These are phyloP conservation scores for Sylvia atricapilla DNA, from an alignment of 2,113 vertebrate genomes.

Conservation along the genomic window DNA sequence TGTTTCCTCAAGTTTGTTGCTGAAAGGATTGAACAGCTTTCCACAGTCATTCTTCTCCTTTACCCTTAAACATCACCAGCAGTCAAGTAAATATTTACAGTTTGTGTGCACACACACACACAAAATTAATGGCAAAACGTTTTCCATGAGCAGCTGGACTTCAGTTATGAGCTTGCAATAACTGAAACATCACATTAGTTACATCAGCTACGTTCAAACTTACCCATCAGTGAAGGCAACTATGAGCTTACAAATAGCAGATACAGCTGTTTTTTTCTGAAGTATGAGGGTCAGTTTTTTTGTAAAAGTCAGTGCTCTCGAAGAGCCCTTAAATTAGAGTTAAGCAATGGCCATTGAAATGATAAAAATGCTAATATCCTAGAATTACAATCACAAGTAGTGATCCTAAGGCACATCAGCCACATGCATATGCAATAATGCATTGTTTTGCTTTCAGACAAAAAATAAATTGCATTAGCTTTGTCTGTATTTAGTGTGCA, in stretches of 20 bases:
- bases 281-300: not conserved
- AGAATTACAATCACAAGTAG: conserved; percentile 58
- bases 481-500: conserved; percentile 42
- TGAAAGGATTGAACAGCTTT: conserved; percentile 4
- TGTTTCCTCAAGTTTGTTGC: not conserved
- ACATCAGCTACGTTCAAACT: not conserved
- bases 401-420: conserved; percentile 79
- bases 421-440: conserved; percentile 34
- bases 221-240: not conserved
- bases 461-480: conserved; percentile 41
- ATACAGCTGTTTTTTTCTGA: not conserved
- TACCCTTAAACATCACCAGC: not conserved
- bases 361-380: conserved; percentile 18
- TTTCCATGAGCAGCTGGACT: conserved; percentile 40
- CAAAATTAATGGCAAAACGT: conserved; percentile 43
- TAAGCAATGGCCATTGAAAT: conserved; percentile 38
- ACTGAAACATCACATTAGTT: conserved; percentile 46
- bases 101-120: conserved; percentile 32
- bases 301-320: conserved; percentile 9
- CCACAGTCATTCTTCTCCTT: not conserved
- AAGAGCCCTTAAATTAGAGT: conserved; percentile 46
- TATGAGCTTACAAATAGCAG: conserved; percentile 40
- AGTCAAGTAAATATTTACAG: conserved; percentile 56
- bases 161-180: conserved; percentile 16
- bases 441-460: conserved; percentile 43